A percentile compares a stretch with the other conserved stretches of the same genome.
Conservation (phyloP, 2,797 vertebrate genomes). For the Anguilla marmorata region DNA sequence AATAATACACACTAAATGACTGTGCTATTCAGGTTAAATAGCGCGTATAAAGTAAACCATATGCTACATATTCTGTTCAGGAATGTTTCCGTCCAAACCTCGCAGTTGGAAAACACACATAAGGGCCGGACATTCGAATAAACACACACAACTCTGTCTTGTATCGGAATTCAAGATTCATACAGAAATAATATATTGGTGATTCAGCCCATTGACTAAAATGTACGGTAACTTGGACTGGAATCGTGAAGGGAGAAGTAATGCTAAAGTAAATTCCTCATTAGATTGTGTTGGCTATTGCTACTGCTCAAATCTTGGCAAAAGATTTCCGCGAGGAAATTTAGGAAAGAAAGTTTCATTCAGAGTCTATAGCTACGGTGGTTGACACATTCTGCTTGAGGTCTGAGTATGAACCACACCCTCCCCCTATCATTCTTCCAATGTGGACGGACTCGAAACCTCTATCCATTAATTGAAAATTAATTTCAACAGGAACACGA, state of each 20-base stretch:
- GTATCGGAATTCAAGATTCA: not conserved
- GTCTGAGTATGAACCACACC: conserved; percentile 24
- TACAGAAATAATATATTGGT: not conserved
- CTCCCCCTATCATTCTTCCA: conserved; percentile 11
- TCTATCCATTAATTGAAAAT: conserved; percentile 7
- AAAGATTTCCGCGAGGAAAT: not conserved
- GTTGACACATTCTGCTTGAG: not conserved
- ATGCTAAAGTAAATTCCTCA: not conserved
- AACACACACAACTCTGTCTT: not conserved
- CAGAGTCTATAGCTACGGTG: not conserved
- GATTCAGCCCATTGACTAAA: not conserved
- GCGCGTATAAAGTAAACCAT: not conserved
- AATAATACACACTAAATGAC: not conserved
- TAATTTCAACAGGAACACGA: not conserved
- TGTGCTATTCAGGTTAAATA: not conserved
- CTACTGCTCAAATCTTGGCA: not conserved
- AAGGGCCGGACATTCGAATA: not conserved
- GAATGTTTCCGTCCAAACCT: not conserved
- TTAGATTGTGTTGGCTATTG: not conserved
- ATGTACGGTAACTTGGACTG: not conserved
- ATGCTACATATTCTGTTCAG: not conserved
- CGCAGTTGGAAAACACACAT: not conserved
- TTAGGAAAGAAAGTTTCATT: not conserved
- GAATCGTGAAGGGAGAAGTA: not conserved
- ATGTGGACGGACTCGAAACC: not conserved